Conservation (phyloP, 2,888 invertebrate genomes). For the Gibbula magus region DNA sequence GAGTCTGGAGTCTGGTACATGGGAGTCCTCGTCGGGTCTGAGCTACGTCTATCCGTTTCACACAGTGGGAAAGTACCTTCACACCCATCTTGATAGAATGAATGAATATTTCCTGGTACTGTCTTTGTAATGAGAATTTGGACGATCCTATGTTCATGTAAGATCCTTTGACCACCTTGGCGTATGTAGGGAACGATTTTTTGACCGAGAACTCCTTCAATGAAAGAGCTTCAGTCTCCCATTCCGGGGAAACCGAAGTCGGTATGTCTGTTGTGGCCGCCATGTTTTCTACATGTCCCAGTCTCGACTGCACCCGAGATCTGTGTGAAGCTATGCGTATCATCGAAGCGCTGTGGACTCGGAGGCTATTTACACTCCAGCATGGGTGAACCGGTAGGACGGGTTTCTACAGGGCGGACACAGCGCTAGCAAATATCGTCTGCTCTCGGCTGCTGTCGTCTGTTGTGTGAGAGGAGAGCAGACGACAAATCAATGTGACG, state of each 20-base stretch:
- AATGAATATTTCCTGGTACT: slow-evolving; percentile 89
- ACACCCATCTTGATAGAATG: slow-evolving; percentile 85
- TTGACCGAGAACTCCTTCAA: slow-evolving; percentile 79
- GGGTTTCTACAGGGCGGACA: slow-evolving; percentile 31
- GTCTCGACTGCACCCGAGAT: not conserved
- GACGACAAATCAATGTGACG: slow-evolving; percentile 15
- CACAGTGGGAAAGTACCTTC: slow-evolving; percentile 78
- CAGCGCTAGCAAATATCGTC: slow-evolving; percentile 6
- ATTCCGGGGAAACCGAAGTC: slow-evolving; percentile 48
- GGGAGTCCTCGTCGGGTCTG: slow-evolving; percentile 44
- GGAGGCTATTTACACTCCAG: slow-evolving; percentile 20
- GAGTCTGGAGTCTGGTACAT: slow-evolving; percentile 46
- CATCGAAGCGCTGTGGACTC: slow-evolving; percentile 15
- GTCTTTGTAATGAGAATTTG: slow-evolving; percentile 78
- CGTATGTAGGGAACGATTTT: slow-evolving; percentile 87
- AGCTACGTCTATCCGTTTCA: slow-evolving; percentile 49
- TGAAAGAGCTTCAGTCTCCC: slow-evolving; percentile 66
- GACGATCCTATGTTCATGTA: slow-evolving; percentile 93
- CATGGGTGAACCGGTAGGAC: slow-evolving; percentile 29
- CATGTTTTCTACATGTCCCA: slow-evolving; percentile 30
- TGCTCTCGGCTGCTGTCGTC: slow-evolving; percentile 2
- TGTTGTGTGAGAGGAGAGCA: not conserved
- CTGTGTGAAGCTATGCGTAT: slow-evolving; percentile 22
- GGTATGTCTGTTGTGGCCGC: slow-evolving; percentile 37
- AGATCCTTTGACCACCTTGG: slow-evolving; percentile 94